Conservation (phyloP, 2,113 vertebrate genomes). For the Melanotaenia duboulayi region DNA sequence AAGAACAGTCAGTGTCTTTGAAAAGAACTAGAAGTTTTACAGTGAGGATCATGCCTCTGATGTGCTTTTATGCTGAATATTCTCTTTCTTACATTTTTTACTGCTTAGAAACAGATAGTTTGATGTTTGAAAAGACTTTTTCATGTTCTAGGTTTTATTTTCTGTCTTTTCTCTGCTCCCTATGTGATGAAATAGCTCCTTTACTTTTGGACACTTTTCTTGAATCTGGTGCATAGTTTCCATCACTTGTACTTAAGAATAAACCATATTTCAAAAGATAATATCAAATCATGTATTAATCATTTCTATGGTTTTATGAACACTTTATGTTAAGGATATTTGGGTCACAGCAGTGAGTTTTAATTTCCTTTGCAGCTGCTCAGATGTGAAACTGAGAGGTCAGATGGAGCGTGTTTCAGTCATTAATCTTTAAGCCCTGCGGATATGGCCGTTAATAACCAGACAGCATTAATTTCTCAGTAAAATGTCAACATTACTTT, state of each 20-base stretch:
- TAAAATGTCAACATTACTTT: not conserved
- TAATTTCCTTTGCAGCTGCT: constrained; percentile 50
- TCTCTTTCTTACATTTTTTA: constrained; percentile 13
- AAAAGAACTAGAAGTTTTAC: constrained; percentile 15
- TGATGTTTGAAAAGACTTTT: constrained; percentile 2
- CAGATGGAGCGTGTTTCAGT: constrained; percentile 18
- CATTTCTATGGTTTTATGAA: constrained; percentile 14
- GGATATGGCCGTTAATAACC: constrained; percentile 1
- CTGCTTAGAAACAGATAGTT: not conserved
- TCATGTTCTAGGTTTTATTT: not conserved
- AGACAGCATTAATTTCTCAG: not conserved
- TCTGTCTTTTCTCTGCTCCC: not conserved
- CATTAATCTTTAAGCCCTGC: constrained; percentile 53
- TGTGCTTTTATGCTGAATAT: constrained; percentile 22
- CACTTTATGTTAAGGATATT: constrained; percentile 2
- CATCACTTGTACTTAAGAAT: not conserved
- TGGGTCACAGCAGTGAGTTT: constrained; percentile 14
- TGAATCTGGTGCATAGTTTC: too few species aligned
- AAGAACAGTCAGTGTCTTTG: not conserved
- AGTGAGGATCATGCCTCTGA: not conserved
- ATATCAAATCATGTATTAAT: constrained; percentile 7
- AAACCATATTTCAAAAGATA: not conserved
- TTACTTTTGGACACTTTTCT: not conserved
- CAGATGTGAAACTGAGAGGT: constrained; percentile 50
- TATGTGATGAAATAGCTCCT: constrained; percentile 1